Evolutionary conservation across 2,797 vertebrate species (phyloP), one percentile per base, ranked within the genome.

Genomic region (Mastacembelus armatus): DNA sequence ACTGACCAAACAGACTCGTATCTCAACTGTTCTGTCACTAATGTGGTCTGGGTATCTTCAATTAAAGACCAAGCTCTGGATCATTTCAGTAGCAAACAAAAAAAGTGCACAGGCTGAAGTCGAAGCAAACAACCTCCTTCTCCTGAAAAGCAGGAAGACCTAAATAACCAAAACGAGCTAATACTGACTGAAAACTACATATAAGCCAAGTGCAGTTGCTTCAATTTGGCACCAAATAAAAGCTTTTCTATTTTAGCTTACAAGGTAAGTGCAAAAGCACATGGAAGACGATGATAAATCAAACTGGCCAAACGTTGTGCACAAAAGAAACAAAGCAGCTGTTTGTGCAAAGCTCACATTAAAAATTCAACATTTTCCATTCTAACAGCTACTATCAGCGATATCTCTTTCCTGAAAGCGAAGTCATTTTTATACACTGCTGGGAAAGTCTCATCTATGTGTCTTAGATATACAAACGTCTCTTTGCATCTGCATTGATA

Each of bases 341-440:
- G 59, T 36, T 43, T 57, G 64, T 72, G 71, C 64, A 33, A 65
- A 71, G 67, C 74, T 62, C 30, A 51, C 51, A 47, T 36, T 18
- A 49, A 12, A 43, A 50, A 32, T 51, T 3, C 55, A 21, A 10
- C 10, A 7, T 27, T 43, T 43, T 58, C 10, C 7, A 4, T 24
- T 14, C 45, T 18, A 21, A 48, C 10, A 35, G 65, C 69, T 81
- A 73, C 66, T 14, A 22, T 71, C 24, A 40, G 56, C 42, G 43
- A 43, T 2, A 58, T 38, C 48, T 63, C 50, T 40, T 32, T 71
- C 69, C 59, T 68, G 62, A 72, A 71, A 70, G 27, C 65, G 35
- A 30, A 3, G 35, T 32, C 58, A 81, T 55, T 91, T 92, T 92
- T 88, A 94, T 88, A 95, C 87, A 87, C 91, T 85, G 15, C 88